Base-by-base conservation (phyloP, 2,888 invertebrate species). In the Pheosia tremula region DNA sequence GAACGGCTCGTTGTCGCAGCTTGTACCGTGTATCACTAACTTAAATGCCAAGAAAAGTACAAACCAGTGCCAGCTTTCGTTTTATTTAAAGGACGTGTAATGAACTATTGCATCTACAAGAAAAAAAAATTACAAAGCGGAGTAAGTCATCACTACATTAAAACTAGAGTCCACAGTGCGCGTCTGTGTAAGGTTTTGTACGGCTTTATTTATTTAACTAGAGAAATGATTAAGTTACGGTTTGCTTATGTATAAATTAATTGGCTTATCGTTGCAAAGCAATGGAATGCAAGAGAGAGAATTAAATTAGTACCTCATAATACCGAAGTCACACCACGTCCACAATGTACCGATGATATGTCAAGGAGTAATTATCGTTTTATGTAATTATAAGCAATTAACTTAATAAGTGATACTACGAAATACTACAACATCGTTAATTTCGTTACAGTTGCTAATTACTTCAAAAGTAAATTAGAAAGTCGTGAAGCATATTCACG, bases 1-100 rank as follows among this genome's bases (percentile, higher is more conserved):
- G 24, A 13, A 50, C 47, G 47, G 47, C 11, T 5, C 50, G 24
- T 50, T 50, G 50, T 50, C 8, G 50, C n/a, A 50, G 24, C 8
- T 50, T n/a, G 13, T 49, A 24, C 24, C 50, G 7, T 50, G 50
- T 50, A 13, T 68, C 68, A 65, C 60, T 60, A 60, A 58, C 57
- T 63, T 64, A 45, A 52, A 50, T 50, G 50, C 50, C 50, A 65
- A 61, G 57, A 60, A 64, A 58, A 52, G 56, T 43, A 57, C 24
- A 47, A 57, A 13, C 55, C 24, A 54, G 50, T 50, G 3, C 50
- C 50, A 50, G 50, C 50, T 50, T 50, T 50, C 50, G 24, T 50
- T 50, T 50, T 50, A 50, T 50, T 50, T 50, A 13, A 50, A 47
- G 5, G 47, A 8, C 41, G 3, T 41, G 41, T 5, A 41, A 41